These are phyloP conservation scores for Xerus inauris DNA, from an alignment of 2,113 vertebrate genomes.

Conservation along the genomic window DNA sequence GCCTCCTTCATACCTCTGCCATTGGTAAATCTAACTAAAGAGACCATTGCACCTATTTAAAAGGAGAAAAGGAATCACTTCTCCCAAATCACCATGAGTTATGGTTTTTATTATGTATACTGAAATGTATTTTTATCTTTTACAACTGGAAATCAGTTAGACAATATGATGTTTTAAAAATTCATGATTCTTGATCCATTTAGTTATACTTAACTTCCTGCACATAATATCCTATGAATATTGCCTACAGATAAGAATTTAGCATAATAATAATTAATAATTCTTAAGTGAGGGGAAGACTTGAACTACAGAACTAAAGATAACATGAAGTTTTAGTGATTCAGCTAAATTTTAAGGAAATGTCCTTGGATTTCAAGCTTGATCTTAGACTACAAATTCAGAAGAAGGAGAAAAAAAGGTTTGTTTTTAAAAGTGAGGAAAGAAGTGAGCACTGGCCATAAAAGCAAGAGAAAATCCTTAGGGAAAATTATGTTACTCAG, in stretches of 20 bases:
- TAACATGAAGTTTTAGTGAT: not conserved
- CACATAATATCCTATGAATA: not conserved
- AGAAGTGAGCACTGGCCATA: not conserved
- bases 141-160: not conserved
- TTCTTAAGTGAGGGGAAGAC: not conserved
- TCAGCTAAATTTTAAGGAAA: not conserved
- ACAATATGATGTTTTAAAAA: not conserved
- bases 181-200: not conserved
- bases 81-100: not conserved
- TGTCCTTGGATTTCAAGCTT: not conserved
- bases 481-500: not conserved
- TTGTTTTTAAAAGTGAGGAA: not conserved
- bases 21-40: not conserved
- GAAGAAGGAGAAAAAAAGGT: not conserved
- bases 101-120: not conserved
- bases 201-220: conserved; percentile 6
- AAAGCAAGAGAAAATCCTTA: not conserved
- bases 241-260: not conserved
- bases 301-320: not conserved
- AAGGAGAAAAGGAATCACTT: not conserved
- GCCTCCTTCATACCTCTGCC: not conserved
- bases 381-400: not conserved
- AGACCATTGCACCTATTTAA: not conserved
- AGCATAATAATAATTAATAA: not conserved
- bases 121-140: conserved; percentile 4